Conservation (phyloP, 2,113 vertebrate species). For the Pseudorectes ferrugineus region DNA sequence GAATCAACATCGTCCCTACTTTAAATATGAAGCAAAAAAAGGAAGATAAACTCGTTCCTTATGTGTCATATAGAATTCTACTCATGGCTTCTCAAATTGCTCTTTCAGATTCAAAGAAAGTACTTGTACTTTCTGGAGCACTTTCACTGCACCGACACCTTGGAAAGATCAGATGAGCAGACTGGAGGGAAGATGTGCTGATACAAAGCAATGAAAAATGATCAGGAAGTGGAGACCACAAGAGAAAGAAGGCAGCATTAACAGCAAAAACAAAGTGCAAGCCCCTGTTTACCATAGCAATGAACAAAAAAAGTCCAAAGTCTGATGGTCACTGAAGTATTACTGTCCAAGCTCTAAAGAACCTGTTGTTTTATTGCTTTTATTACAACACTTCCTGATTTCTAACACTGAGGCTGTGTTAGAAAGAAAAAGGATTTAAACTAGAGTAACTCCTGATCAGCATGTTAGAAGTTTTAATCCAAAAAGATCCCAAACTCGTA, state of each 20-base stretch:
- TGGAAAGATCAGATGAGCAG: background rate
- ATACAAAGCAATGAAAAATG: background rate
- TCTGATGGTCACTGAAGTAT: background rate
- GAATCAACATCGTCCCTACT: constrained; percentile 31
- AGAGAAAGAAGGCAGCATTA: background rate
- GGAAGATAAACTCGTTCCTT: constrained; percentile 34
- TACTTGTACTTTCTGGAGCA: background rate
- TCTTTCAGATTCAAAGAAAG: background rate
- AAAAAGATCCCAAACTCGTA: background rate
- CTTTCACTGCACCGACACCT: background rate
- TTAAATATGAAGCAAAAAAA: constrained; percentile 37
- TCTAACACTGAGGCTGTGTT: background rate
- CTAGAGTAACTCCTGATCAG: background rate
- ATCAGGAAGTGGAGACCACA: background rate
- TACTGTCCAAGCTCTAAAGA: background rate
- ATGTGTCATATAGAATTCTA: background rate
- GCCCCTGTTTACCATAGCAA: background rate
- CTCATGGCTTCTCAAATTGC: background rate
- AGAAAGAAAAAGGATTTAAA: background rate
- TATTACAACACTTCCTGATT: background rate
- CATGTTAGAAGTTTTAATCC: background rate
- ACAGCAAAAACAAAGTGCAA: background rate
- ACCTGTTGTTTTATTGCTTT: background rate
- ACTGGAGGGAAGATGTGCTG: background rate
- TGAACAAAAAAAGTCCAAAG: background rate